phyloP scores from a whole-genome alignment of 23 tunicate genomes.

The Ciona savignyi region DNA sequence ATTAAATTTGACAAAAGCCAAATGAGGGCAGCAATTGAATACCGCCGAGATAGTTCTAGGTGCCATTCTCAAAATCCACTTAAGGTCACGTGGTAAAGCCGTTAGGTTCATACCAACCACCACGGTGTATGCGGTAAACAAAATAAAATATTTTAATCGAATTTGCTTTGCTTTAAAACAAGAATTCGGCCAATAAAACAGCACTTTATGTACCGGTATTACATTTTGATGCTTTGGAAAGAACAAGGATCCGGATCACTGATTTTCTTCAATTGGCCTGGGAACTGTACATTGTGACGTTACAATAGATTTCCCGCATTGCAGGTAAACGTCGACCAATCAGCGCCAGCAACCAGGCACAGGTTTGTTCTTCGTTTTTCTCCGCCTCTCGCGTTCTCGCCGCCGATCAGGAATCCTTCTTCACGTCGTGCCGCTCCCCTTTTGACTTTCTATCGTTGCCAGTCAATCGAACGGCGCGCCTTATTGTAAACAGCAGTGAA shows the following conservation, averaged over 20 bases:
- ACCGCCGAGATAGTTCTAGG: too few species aligned
- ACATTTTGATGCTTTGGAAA: too few species aligned
- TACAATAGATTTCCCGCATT: neutral
- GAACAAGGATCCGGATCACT: neutral
- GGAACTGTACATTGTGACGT: neutral
- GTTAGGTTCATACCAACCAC: too few species aligned
- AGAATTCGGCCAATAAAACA: too few species aligned
- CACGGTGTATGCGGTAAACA: too few species aligned
- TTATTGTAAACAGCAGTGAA: neutral
- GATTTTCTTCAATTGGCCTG: constrained; percentile 1
- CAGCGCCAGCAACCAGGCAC: neutral
- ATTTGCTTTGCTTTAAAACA: too few species aligned
- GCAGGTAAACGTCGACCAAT: neutral
- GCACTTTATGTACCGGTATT: too few species aligned
- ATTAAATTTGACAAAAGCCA: too few species aligned
- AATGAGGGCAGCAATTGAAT: too few species aligned
- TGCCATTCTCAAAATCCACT: too few species aligned
- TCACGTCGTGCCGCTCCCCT: neutral
- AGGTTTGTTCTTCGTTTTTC: neutral
- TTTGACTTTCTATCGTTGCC: neutral
- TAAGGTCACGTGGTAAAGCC: too few species aligned
- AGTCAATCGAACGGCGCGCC: neutral
- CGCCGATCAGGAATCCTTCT: neutral
- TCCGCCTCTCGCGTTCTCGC: neutral
- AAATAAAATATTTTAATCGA: too few species aligned